phyloP scores from a whole-genome alignment of 2,113 vertebrate species.

The Sander vitreus region DNA sequence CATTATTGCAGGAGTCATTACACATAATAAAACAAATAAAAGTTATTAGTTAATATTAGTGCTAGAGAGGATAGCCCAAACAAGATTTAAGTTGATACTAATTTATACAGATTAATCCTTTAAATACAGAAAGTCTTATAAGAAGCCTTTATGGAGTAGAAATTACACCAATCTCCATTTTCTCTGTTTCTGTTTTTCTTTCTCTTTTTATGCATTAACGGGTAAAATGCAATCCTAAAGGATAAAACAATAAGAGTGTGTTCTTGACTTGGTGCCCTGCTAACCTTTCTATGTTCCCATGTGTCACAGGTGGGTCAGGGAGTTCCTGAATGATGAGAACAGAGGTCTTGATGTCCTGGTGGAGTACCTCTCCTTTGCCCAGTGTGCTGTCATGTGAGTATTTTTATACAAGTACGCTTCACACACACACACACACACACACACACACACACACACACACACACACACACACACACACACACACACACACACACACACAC shows the following conservation, averaged over 20 bases:
- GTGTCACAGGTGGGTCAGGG: slow-evolving; percentile 93
- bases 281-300: slow-evolving; percentile 55
- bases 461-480: not conserved
- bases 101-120: not conserved
- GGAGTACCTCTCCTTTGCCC: slow-evolving; percentile 97
- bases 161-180: not conserved
- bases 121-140: not conserved
- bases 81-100: not conserved
- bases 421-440: not conserved
- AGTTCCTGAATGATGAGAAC: slow-evolving; percentile 98
- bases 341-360: slow-evolving; percentile 95
- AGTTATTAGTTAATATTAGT: not conserved
- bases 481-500: not conserved
- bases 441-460: slow-evolving; percentile 20
- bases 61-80: not conserved
- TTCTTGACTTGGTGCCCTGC: slow-evolving; percentile 45
- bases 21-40: not conserved
- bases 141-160: not conserved
- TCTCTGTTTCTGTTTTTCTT: not conserved
- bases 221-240: slow-evolving; percentile 3
- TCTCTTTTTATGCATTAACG: not conserved
- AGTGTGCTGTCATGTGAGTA: slow-evolving; percentile 96
- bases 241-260: slow-evolving; percentile 54
- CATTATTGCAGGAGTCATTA: not conserved
- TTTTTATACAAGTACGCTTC: slow-evolving; percentile 2